Evolutionary conservation across 1,140 invertebrate species (phyloP).

Genomic region (Drosophila grimshawi): DNA sequence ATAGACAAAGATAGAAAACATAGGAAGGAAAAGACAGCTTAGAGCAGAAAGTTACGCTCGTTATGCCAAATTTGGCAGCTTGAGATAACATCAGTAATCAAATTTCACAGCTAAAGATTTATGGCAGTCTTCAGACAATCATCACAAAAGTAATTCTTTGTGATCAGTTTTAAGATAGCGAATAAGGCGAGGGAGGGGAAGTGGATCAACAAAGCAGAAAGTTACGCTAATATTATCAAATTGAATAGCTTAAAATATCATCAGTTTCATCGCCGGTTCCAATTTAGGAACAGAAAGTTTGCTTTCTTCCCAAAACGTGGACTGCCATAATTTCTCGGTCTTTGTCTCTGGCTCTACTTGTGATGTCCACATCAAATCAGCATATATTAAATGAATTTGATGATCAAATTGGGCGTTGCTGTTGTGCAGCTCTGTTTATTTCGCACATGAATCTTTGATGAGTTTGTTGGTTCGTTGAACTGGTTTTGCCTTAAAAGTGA

Average conservation of each 20-base stretch:
- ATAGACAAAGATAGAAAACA: too few species aligned
- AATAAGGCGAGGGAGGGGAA: too few species aligned
- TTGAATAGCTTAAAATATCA: too few species aligned
- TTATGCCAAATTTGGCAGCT: background rate
- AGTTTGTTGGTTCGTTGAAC: slow-evolving; percentile 39
- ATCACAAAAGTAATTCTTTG: too few species aligned
- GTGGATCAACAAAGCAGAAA: background rate
- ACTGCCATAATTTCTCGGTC: background rate
- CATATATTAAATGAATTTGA: slow-evolving; percentile 24
- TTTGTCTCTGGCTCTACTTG: background rate
- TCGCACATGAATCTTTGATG: slow-evolving; percentile 45
- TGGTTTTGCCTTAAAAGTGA: slow-evolving; percentile 10
- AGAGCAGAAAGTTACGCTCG: background rate
- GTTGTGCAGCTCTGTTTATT: background rate
- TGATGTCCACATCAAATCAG: slow-evolving; percentile 10
- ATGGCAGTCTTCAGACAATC: too few species aligned
- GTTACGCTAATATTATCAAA: background rate
- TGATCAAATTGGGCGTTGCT: slow-evolving; percentile 19
- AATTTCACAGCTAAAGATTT: background rate
- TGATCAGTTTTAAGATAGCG: too few species aligned
- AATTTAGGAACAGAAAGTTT: background rate
- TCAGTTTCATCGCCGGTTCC: too few species aligned
- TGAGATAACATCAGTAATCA: background rate
- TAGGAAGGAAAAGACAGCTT: too few species aligned
- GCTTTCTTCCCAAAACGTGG: background rate